A percentile compares a stretch with the other conserved stretches of the same genome.
phyloP scores from a whole-genome alignment of 1,140 invertebrate genomes.

The Drosophila repletoides region DNA sequence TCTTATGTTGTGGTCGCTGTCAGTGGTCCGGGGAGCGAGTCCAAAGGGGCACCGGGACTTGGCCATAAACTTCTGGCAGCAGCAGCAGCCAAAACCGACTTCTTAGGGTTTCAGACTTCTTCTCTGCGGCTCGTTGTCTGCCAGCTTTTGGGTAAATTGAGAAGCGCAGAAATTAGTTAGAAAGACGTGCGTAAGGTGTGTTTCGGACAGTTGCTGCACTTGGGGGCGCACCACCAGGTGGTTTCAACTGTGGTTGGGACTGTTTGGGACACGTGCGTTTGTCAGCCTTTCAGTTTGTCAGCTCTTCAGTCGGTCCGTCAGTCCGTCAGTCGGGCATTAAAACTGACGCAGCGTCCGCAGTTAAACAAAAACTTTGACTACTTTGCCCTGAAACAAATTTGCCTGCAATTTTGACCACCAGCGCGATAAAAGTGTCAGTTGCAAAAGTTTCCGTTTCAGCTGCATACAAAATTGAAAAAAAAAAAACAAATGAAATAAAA shows the following conservation, averaged over 20 bases:
- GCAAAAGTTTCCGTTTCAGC: slow-evolving; percentile 44
- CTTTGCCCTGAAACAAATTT: slow-evolving; percentile 32
- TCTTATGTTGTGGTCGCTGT: slow-evolving; percentile 1
- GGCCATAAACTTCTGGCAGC: slow-evolving; percentile 62
- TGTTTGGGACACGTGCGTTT: slow-evolving; percentile 20
- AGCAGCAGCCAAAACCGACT: slow-evolving; percentile 42
- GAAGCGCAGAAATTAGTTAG: slow-evolving; percentile 67
- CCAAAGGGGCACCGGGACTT: not conserved
- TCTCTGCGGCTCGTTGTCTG: slow-evolving; percentile 9
- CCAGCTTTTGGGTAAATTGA: slow-evolving; percentile 47
- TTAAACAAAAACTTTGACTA: slow-evolving; percentile 33
- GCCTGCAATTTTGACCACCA: slow-evolving; percentile 53
- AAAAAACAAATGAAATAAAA: slow-evolving; percentile 30
- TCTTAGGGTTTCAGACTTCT: not conserved
- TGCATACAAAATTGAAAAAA: not conserved
- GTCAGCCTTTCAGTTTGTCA: slow-evolving; percentile 24
- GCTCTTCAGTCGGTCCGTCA: slow-evolving; percentile 11
- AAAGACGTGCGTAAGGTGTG: slow-evolving; percentile 74
- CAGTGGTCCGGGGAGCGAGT: not conserved
- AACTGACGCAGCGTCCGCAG: slow-evolving; percentile 35
- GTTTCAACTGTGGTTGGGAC: not conserved
- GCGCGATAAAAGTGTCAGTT: slow-evolving; percentile 67
- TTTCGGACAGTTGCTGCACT: slow-evolving; percentile 41
- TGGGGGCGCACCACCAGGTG: not conserved
- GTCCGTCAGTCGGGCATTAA: slow-evolving; percentile 52